A percentile compares a stretch with the other conserved stretches of the same genome.
Evolutionary conservation across 2,888 invertebrate species (phyloP).

Genomic region (Hetaerina titia): DNA sequence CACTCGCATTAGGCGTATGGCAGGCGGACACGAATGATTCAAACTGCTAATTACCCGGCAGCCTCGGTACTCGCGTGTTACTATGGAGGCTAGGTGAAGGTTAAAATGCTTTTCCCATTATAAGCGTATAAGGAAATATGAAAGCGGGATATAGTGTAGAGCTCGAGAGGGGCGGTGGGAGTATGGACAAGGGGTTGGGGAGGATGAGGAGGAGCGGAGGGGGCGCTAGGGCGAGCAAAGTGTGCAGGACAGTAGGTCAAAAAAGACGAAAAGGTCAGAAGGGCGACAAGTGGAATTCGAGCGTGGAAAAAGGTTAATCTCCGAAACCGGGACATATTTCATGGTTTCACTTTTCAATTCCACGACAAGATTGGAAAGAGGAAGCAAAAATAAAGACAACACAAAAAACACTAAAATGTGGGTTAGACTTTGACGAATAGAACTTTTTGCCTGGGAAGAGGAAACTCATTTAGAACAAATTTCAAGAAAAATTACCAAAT

Average conservation of each 20-base stretch:
- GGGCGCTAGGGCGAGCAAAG: not conserved
- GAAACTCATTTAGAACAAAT: slow-evolving; percentile 56
- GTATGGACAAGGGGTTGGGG: not conserved
- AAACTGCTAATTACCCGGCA: no score
- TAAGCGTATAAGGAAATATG: no score
- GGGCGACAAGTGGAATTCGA: not conserved
- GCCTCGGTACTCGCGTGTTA: no score
- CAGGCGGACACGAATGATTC: no score
- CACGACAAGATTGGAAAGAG: not conserved
- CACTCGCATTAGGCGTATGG: no score
- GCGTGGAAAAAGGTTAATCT: not conserved
- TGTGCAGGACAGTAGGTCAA: not conserved
- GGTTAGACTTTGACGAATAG: not conserved
- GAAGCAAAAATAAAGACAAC: slow-evolving; percentile 33
- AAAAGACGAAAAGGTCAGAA: not conserved
- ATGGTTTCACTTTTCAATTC: slow-evolving; percentile 39
- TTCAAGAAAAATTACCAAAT: not conserved
- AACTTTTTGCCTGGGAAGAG: slow-evolving; percentile 38
- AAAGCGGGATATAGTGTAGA: no score
- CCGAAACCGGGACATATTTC: not conserved
- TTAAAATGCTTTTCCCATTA: no score
- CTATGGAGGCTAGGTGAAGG: no score
- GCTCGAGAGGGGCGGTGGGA: no score
- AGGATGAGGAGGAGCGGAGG: not conserved
- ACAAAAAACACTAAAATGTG: not conserved